Percentiles rank a stretch among this genome's conserved stretches.
phyloP scores from a whole-genome alignment of 2,113 vertebrate species.

The Leucoraja erinaceus region DNA sequence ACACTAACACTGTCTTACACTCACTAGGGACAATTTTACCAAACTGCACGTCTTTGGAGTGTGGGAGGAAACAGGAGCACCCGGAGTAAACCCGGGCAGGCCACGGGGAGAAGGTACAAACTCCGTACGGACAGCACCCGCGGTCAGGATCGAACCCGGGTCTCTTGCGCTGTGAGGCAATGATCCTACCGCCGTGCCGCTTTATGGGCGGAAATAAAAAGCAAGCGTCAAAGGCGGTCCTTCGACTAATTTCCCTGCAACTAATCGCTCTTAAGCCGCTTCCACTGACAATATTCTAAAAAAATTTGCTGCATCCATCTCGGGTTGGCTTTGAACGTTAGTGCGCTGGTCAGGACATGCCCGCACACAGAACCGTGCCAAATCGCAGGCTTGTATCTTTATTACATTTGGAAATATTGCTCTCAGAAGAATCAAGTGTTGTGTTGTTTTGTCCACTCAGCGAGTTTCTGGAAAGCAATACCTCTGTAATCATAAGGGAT shows the following conservation, averaged over 20 bases:
- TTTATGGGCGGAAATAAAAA: not conserved
- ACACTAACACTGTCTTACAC: no score
- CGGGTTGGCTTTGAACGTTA: not conserved
- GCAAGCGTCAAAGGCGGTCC: not conserved
- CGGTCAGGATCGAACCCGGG: no score
- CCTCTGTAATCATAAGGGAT: conserved; percentile 31
- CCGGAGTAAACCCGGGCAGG: no score
- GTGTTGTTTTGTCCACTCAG: conserved; percentile 23
- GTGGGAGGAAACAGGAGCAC: no score
- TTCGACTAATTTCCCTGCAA: not conserved
- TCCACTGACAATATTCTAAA: not conserved
- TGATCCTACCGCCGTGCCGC: no score
- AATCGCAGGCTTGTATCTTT: not conserved
- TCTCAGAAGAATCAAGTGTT: not conserved
- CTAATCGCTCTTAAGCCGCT: not conserved
- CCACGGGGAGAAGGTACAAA: no score
- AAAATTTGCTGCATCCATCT: not conserved
- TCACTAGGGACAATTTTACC: no score
- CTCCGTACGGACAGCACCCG: no score
- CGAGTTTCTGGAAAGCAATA: not conserved
- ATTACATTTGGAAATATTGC: not conserved
- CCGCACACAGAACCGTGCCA: not conserved
- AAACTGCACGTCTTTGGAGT: no score
- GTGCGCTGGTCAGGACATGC: not conserved
- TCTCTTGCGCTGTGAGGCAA: no score